Evolutionary conservation across 2,113 vertebrate genomes (phyloP).

Genomic region (Gallinago media): DNA sequence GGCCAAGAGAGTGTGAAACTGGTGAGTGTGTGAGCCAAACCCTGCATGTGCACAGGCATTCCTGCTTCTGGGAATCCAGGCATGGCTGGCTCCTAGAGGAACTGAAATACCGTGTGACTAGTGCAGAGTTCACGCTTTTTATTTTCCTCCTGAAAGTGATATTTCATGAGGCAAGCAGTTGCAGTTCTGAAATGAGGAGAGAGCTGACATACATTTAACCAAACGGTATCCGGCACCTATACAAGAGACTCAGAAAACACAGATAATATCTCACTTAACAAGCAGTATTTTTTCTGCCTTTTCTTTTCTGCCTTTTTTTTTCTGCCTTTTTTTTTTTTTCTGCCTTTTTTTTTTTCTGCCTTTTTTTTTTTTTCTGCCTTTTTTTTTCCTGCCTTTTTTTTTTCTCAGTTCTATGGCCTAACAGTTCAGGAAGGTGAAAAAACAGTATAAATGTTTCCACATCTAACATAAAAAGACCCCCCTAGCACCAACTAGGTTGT

Average conservation of each 20-base stretch:
- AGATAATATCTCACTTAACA: slow-evolving; percentile 72
- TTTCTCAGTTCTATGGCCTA: neutral
- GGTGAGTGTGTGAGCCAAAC: neutral
- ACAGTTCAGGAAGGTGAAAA: slow-evolving; percentile 37
- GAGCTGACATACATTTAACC: slow-evolving; percentile 72
- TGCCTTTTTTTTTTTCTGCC: slow-evolving; percentile 21
- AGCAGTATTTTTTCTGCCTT: slow-evolving; percentile 56
- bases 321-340: neutral
- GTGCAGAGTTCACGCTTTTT: slow-evolving; percentile 37
- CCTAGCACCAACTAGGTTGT: neutral
- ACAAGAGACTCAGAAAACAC: slow-evolving; percentile 55
- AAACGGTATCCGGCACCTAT: slow-evolving; percentile 60
- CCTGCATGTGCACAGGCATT: neutral
- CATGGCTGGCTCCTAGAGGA: slow-evolving; percentile 15
- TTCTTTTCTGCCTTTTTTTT: neutral
- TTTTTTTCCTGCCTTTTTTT: neutral
- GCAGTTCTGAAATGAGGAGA: slow-evolving; percentile 75
- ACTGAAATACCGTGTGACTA: neutral
- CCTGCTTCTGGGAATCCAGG: slow-evolving; percentile 19
- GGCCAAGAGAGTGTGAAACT: neutral
- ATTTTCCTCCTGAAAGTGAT: slow-evolving; percentile 69
- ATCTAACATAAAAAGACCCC: neutral
- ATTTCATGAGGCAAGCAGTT: slow-evolving; percentile 72
- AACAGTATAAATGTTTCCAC: neutral
- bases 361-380: neutral